Evolutionary conservation across 2,113 vertebrate species (phyloP), one percentile per base, ranked within the genome.

Genomic region (Chloropsis hardwickii): DNA sequence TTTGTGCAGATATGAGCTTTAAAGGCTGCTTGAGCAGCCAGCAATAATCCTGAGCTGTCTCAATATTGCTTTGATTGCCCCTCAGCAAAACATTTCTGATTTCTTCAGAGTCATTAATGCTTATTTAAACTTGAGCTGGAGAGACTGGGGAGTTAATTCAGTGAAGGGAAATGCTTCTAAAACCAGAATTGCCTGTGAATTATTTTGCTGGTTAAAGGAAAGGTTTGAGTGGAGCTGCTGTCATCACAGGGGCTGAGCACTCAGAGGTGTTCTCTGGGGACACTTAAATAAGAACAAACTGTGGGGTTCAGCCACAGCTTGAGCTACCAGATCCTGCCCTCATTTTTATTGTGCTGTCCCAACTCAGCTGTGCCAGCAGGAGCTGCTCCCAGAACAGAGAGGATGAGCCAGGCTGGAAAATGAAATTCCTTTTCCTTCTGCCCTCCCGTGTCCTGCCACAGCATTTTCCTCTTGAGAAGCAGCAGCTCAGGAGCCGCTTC

Each of bases 231-330:
- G 72, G 29, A 53, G n/a, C 5, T 25, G 16, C 21, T 29, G 45
- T 11, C 19, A 23, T 14, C 47, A 35, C 42, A 11, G 9, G 9
- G 1, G 3, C 5, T 28, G 70, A 71, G 53, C 66, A 11, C 57
- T 42, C 48, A 9, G 50, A 29, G n/a, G 14, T 10, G 48, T 13
- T 11, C 5, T 31, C 62, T 73, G 81, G n/a, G 69, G 37, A 37
- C 12, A 51, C 65, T 51, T 54, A 37, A 71, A 40, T 27, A 9
- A 35, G 11, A 58, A 27, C 1, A 12, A 58, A 20, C 10, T 3
- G 0, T 16, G 35, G 20, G 9, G 9, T 62, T 86, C 28, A 7
- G 19, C 5, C 58, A 47, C n/a, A 40, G 0, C 5, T 14, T 1
- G 50, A 71, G 60, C 60, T n/a, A 0, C 28, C 37, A 57, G 37